These are phyloP conservation scores for Apis cerana DNA, from an alignment of 1,140 invertebrate species.

Conservation along the genomic window DNA sequence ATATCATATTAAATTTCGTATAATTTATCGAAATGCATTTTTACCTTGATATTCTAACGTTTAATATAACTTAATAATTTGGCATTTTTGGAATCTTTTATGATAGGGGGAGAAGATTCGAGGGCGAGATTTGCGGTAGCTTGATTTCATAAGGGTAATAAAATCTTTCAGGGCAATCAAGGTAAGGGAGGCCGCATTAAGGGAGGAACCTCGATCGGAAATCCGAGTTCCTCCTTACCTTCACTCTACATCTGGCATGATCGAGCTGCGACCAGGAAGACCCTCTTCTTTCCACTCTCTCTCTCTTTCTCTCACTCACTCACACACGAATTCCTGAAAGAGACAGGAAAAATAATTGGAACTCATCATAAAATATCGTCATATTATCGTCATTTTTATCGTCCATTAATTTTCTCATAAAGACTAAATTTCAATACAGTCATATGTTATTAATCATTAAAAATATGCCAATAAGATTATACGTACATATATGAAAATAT, in stretches of 20 bases:
- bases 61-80: constrained; percentile 10
- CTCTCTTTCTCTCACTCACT: constrained; percentile 13
- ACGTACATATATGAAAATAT: too few relatives aligned
- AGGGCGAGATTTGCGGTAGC: constrained; percentile 32
- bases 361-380: neutral
- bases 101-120: neutral
- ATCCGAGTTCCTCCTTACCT: constrained; percentile 59
- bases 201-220: constrained; percentile 58
- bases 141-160: constrained; percentile 45
- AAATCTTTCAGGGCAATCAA: constrained; percentile 47
- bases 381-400: too few relatives aligned
- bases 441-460: too few relatives aligned
- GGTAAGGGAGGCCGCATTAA: constrained; percentile 45
- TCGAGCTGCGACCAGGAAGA: constrained; percentile 53
- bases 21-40: neutral
- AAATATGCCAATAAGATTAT: too few relatives aligned
- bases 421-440: neutral
- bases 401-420: neutral
- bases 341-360: neutral
- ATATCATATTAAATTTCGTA: neutral
- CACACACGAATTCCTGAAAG: constrained; percentile 37
- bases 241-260: constrained; percentile 58
- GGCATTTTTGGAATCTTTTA: neutral
- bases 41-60: neutral
- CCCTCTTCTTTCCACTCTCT: constrained; percentile 26